These are phyloP conservation scores for Agriopis leucophaearia DNA, from an alignment of 2,888 invertebrate species.

Conservation along the genomic window DNA sequence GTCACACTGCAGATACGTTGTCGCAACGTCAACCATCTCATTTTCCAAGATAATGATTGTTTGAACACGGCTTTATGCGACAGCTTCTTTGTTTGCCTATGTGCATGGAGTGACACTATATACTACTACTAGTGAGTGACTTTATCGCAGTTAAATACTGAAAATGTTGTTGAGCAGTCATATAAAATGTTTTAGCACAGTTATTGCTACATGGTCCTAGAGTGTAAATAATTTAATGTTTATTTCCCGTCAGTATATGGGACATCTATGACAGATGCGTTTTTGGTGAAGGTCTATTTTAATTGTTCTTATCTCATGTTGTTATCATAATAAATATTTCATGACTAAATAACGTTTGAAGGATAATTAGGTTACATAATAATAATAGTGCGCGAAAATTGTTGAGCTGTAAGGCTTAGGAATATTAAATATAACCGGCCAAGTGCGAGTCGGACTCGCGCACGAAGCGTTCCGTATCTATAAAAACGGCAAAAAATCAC, in stretches of 20 bases:
- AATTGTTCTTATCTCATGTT: constrained; percentile 23
- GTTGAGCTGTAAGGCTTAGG: neutral
- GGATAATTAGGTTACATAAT: constrained; percentile 13
- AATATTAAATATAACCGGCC: neutral
- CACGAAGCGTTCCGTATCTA: too few relatives aligned
- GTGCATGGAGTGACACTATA: neutral
- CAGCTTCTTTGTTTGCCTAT: constrained; percentile 21
- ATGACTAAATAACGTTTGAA: constrained; percentile 12
- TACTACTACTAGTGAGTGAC: too few relatives aligned
- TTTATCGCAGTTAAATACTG: neutral
- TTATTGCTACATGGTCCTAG: constrained; percentile 6
- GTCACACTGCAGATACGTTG: constrained; percentile 51
- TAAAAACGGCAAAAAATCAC: too few relatives aligned
- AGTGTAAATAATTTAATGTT: neutral
- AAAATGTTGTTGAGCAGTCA: neutral
- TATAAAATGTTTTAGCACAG: neutral
- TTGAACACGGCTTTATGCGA: constrained; percentile 29
- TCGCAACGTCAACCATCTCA: constrained; percentile 33
- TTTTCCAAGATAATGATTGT: constrained; percentile 35
- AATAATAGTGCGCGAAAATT: neutral
- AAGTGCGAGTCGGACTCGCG: too few relatives aligned
- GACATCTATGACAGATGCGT: constrained; percentile 13
- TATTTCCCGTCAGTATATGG: constrained; percentile 3
- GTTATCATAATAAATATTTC: constrained; percentile 5
- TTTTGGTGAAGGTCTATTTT: constrained; percentile 19